These are phyloP conservation scores for Poecilia gillii DNA, from an alignment of 2,797 vertebrate species.

Conservation along the genomic window DNA sequence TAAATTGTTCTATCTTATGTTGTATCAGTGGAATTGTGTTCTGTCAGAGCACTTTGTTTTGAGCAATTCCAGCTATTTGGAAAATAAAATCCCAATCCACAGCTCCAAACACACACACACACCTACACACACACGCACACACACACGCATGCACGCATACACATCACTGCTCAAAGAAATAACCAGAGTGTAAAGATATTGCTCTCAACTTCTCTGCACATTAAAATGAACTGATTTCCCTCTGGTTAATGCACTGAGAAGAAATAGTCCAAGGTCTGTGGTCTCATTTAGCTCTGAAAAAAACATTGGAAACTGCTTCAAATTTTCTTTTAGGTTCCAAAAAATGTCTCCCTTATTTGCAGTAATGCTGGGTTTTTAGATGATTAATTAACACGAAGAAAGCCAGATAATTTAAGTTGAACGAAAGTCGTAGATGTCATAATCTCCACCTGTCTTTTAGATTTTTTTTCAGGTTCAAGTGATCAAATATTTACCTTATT, in stretches of 20 bases:
- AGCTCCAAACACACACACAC: background rate
- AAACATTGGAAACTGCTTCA: background rate
- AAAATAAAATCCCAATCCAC: constrained; percentile 31
- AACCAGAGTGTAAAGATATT: constrained; percentile 22
- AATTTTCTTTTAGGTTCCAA: background rate
- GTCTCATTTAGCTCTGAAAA: background rate
- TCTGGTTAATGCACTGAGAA: background rate
- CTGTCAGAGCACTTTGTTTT: constrained; percentile 34
- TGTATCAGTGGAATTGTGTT: constrained; percentile 40
- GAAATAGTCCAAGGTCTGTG: background rate
- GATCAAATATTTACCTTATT: background rate
- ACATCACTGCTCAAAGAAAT: background rate
- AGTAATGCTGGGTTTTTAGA: background rate
- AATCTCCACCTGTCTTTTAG: background rate
- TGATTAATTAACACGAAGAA: background rate
- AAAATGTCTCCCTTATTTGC: background rate
- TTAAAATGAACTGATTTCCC: constrained; percentile 19
- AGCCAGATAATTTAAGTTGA: background rate
- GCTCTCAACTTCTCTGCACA: constrained; percentile 28
- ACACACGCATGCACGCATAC: background rate
- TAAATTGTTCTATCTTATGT: constrained; percentile 46
- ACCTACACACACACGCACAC: background rate
- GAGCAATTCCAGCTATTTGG: constrained; percentile 24
- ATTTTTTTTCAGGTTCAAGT: background rate
- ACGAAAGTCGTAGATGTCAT: no score